Conservation (phyloP, 1,140 invertebrate species). For the Arctopsyche grandis region DNA sequence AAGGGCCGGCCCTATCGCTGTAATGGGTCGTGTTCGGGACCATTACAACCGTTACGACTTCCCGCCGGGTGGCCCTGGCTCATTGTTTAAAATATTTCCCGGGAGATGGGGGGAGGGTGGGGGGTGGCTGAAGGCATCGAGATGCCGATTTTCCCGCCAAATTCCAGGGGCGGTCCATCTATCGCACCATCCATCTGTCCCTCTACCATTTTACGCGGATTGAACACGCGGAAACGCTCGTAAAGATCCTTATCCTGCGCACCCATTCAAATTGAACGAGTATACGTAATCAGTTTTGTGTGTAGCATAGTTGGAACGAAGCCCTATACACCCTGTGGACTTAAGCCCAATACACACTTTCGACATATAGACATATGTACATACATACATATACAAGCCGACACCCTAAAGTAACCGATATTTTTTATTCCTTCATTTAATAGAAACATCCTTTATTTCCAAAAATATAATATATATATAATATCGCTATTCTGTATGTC, state of each 20-base stretch:
- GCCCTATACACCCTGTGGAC: not conserved
- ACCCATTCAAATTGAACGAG: not conserved
- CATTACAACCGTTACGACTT: slow-evolving; percentile 49
- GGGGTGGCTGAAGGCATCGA: not conserved
- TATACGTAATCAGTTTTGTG: not conserved
- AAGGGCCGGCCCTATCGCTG: slow-evolving; percentile 31
- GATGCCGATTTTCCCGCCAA: too few species aligned
- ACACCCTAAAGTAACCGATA: too few species aligned
- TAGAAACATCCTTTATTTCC: too few species aligned
- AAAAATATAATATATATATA: too few species aligned
- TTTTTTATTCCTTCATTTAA: too few species aligned
- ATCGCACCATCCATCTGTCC: not conserved
- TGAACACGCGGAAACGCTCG: slow-evolving; percentile 3
- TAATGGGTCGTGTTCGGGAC: slow-evolving; percentile 42
- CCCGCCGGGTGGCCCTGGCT: slow-evolving; percentile 30
- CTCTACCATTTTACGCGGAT: not conserved
- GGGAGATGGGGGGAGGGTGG: not conserved
- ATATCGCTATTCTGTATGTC: too few species aligned
- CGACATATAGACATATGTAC: too few species aligned
- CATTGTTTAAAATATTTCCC: slow-evolving; percentile 17
- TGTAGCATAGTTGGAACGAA: not conserved
- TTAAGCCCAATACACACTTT: too few species aligned
- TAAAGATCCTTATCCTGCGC: slow-evolving; percentile 13
- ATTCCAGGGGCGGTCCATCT: not conserved
- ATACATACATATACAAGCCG: too few species aligned